Evolutionary conservation across 2,797 vertebrate genomes (phyloP), one percentile per base, ranked within the genome.

Genomic region (Austrolebias charrua): DNA sequence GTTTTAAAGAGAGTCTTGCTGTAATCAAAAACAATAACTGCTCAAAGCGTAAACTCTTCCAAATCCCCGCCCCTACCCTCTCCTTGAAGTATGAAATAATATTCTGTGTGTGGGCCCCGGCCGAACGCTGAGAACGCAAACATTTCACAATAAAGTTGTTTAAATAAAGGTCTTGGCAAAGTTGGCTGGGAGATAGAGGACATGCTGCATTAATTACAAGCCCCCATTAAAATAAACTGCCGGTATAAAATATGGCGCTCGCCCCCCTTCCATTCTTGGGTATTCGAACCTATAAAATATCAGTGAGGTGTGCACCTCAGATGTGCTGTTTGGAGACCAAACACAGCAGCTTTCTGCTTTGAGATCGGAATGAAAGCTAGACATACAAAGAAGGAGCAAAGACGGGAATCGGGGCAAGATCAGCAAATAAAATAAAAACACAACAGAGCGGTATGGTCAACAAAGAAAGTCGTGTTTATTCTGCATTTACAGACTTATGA

Each of bases 121-220:
- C 86, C 92, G 91, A 95, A 93, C 93, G 93, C 93, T 94, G 95
- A 93, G 95, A 97, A 96, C 94, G 95, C 96, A 96, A 98, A 97
- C 96, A 97, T 98, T 96, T 98, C 95, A 97, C 95, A 96, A 96
- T 98, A 96, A 97, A 96, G 94, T 96, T 95, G 95, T 95, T 96
- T 96, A 95, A 98, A 97, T 95, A 94, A 95, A 95, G 95, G 93
- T 94, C 94, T 91, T 93, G 94, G 94, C 96, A 96, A 91, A 92
- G 95, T 97, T 95, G 89, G 80, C 94, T 89, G 92, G 88, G 90
- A 96, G 96, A 97, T 97, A 97, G 94, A 87, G 80, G 93, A 94
- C 95, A 98, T 95, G 94, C 92, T 95, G 95, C 93, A 93, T 97
- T 97, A 97, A 98, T 98, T 98, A 98, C 95, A 94, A 92, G 85